Conservation (phyloP, 2,888 invertebrate genomes). For the Sabatieria punctata region DNA sequence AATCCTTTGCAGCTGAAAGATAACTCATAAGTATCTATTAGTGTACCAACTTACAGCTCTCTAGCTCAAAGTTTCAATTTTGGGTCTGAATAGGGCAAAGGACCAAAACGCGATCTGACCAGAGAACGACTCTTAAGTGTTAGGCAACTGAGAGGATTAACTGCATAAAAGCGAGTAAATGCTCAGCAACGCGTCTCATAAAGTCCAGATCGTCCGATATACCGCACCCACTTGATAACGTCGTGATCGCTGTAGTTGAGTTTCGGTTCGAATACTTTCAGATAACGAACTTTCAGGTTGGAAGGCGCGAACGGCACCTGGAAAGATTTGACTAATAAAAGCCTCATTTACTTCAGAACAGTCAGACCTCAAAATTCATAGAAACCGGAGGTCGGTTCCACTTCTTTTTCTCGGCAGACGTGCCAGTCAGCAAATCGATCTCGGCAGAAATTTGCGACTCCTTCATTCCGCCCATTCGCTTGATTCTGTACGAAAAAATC, state of each 20-base stretch:
- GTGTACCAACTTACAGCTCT: too few species aligned
- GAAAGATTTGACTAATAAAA: not conserved
- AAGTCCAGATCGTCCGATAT: conserved; percentile 94
- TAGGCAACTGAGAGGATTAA: too few species aligned
- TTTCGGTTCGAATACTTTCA: conserved; percentile 98
- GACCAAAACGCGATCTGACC: too few species aligned
- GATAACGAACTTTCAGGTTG: conserved; percentile 95
- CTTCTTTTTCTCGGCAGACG: conserved; percentile 54
- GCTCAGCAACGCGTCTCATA: conserved; percentile 93
- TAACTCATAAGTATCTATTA: too few species aligned
- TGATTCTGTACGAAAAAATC: conserved; percentile 37
- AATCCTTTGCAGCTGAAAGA: too few species aligned
- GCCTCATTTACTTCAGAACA: not conserved
- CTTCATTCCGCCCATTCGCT: conserved; percentile 63
- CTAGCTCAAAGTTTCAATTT: too few species aligned
- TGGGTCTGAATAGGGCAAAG: too few species aligned
- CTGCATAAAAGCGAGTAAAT: too few species aligned
- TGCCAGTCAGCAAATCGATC: conserved; percentile 71
- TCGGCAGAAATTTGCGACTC: conserved; percentile 98
- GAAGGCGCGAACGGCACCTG: conserved; percentile 96
- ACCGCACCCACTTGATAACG: conserved; percentile 99
- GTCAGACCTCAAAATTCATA: conserved; percentile 81
- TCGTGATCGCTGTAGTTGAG: conserved; percentile 99
- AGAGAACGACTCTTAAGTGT: too few species aligned
- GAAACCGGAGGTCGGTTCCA: conserved; percentile 99